Evolutionary conservation across 2,797 vertebrate species (phyloP), one percentile per base, ranked within the genome.

Genomic region (Urocyon cinereoargenteus): DNA sequence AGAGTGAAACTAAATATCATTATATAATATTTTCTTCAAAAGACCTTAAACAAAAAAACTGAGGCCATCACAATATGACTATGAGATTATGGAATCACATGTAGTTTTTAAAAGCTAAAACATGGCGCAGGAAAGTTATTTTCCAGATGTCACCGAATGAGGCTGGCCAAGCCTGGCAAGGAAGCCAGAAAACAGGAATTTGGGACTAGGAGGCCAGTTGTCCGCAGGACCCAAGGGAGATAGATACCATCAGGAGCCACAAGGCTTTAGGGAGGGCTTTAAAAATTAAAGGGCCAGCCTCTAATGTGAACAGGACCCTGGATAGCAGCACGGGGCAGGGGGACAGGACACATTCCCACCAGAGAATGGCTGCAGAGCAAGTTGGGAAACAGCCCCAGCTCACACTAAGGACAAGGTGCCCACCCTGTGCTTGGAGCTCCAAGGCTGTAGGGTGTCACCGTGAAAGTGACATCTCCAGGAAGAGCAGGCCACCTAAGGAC

Each of bases 71-170:
- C 72, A 61, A 36, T 55, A 51, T 5, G 51, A 68, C 72, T 73
- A 34, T 68, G 79, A 87, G 68, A 91, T 51, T 55, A 57, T 31
- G 94, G 77, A 59, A 89, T 15, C 49, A 40, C 18, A 86, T 24
- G 51, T 18, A 12, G 28, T 70, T 95, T 94, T 90, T 57, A 53
- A 91, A 86, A 94, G 12, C 94, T 89, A 55, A 81, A 91, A 55
- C 64, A 36, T 0, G 31, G 86, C 64, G 15, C 89, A 59, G 36
- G 36, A 84, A 79, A 91, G 40, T 92, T 55, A 51, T 68, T 97
- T 95, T 96, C 89, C 95, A 98, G 88, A 94, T 96, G 97, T 89
- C 93, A n/a, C 86, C 45, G 85, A 90, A 8, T 82, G 28, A 77
- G 73, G 78, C 82, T 36, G 45, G 86, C 85, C 59, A 36, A 24